Percentiles rank a stretch among this genome's conserved stretches.
phyloP scores from a whole-genome alignment of 1,140 invertebrate genomes.

The Listronotus oregonensis region DNA sequence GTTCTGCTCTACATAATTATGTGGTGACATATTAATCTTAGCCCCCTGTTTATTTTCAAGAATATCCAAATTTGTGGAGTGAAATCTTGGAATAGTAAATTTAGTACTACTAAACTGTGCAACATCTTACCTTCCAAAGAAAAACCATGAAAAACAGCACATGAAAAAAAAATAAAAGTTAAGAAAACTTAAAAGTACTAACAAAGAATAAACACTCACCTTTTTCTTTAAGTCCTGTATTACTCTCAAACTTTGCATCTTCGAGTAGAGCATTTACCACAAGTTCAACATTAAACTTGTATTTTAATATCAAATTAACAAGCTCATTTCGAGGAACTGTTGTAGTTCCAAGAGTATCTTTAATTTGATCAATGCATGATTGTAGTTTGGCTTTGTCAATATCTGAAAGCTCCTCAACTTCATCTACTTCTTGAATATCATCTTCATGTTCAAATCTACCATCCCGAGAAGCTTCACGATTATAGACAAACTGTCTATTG shows the following conservation, averaged over 20 bases:
- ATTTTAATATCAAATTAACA: slow-evolving; percentile 39
- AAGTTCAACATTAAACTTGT: slow-evolving; percentile 42
- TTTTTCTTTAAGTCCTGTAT: slow-evolving; percentile 45
- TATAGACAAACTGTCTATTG: slow-evolving; percentile 84
- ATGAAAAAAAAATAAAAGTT: slow-evolving; percentile 58
- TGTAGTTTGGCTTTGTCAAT: slow-evolving; percentile 73
- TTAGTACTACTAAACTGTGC: neutral
- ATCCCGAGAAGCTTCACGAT: slow-evolving; percentile 67
- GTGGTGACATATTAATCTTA: no score
- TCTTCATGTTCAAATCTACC: slow-evolving; percentile 75
- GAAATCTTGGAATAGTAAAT: neutral
- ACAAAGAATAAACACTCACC: slow-evolving; percentile 39
- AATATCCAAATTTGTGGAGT: neutral
- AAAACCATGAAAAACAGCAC: slow-evolving; percentile 46
- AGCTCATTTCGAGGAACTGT: slow-evolving; percentile 43
- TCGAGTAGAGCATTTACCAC: slow-evolving; percentile 72
- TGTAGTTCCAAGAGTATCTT: slow-evolving; percentile 38
- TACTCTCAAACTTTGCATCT: slow-evolving; percentile 57
- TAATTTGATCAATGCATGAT: slow-evolving; percentile 82
- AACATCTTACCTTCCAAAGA: slow-evolving; percentile 63
- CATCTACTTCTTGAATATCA: slow-evolving; percentile 76
- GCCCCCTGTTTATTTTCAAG: no score
- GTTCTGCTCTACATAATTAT: no score
- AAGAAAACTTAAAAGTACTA: slow-evolving; percentile 4
- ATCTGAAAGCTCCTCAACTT: slow-evolving; percentile 66